Percentiles rank a stretch among this genome's conserved stretches.
Evolutionary conservation across 1,140 invertebrate genomes (phyloP).

Genomic region (Nixonia krombeini): DNA sequence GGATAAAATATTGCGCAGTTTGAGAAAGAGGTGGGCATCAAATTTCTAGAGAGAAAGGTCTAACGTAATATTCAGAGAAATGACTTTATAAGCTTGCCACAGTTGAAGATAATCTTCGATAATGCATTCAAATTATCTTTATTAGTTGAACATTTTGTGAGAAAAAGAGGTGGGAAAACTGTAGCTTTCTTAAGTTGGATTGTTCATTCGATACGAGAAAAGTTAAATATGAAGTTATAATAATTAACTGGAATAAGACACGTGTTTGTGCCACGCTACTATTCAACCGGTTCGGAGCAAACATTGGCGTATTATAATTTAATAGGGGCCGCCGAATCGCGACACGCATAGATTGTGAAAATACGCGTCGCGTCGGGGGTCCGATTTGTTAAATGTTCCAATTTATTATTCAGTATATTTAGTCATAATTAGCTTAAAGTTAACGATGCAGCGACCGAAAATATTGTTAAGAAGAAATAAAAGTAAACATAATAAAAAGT

Average conservation of each 20-base stretch:
- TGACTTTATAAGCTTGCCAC: neutral
- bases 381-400: constrained; percentile 19
- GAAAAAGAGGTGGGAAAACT: neutral
- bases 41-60: too few relatives aligned
- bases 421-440: constrained; percentile 17
- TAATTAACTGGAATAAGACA: constrained; percentile 1
- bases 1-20: too few relatives aligned
- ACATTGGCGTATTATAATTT: constrained; percentile 34
- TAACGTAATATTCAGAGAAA: too few relatives aligned
- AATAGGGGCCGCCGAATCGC: constrained; percentile 48
- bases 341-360: constrained; percentile 16
- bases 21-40: too few relatives aligned
- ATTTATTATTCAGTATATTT: constrained; percentile 19
- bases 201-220: too few relatives aligned
- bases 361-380: constrained; percentile 37
- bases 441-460: constrained; percentile 40
- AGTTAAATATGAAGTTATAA: neutral
- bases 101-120: neutral
- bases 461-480: constrained; percentile 2
- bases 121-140: neutral
- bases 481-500: constrained; percentile 9
- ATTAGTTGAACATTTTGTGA: neutral
- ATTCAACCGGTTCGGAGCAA: constrained; percentile 18
- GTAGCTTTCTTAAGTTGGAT: too few relatives aligned
- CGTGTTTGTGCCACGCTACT: neutral